Evolutionary conservation across 2,113 vertebrate genomes (phyloP), one percentile per base, ranked within the genome.

Genomic region (Gopherus evgoodei): DNA sequence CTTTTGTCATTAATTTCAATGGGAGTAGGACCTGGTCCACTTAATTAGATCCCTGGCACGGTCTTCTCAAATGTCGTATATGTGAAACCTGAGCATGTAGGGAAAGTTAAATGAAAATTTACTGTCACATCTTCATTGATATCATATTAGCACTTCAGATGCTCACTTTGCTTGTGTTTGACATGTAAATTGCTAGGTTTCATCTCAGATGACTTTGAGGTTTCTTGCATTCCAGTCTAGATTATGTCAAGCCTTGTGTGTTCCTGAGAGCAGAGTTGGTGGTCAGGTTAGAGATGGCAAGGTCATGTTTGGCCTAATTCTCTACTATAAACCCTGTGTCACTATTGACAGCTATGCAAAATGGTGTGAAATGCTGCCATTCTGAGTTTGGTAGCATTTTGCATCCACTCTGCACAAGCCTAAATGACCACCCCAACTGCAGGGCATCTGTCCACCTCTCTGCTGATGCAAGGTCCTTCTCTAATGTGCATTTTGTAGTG

Each of bases 1-100:
- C 92, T 88, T 57, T 80, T 24, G 27, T 31, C 76, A 86, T 90
- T 94, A 42, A 93, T 90, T 93, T 93, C 78, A 95, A 6, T 76
- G 24, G 78, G 84, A 92, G 50, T 75, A 93, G 89, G 53, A 95
- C 88, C 84, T 86, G 35, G 53, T 94, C 85, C 89, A 85, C 72
- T 88, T 96, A 95, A 93, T 94, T 95, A 93, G 93, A 13, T n/a
- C 42, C 9, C 13, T 22, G 83, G 80, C 69, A 79, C 3, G 3
- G 13, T 59, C 88, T 94, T 53, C 75, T 94, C 69, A 86, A 75
- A 95, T 93, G 29, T 62, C 59, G 35, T n/a, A n/a, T n/a, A 69
- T 8, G 14, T 69, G 62, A 16, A 69, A 16, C 5, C 65, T 38
- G n/a, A 72, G 65, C n/a, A 2, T 38, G n/a, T 72, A 72, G 65